phyloP scores from a whole-genome alignment of 2,113 vertebrate species.

The Aythya baeri region DNA sequence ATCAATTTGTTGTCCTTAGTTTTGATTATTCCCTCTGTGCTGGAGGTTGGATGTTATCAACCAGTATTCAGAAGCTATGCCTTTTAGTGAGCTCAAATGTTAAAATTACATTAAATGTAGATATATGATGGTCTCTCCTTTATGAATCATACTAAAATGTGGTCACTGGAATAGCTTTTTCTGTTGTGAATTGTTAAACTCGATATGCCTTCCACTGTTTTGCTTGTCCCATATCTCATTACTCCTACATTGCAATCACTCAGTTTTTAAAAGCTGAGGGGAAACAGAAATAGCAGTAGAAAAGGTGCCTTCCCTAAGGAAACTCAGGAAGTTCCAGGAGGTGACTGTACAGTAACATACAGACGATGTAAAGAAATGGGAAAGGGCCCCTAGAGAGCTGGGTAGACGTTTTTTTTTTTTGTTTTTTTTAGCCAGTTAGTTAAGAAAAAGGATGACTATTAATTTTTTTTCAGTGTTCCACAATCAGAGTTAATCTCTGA shows the following conservation, averaged over 20 bases:
- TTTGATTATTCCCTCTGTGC: background rate
- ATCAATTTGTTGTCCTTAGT: background rate
- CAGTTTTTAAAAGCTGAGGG: background rate
- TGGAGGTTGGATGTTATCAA: background rate
- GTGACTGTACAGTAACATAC: accelerated
- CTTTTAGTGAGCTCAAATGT: background rate
- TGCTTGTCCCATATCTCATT: background rate
- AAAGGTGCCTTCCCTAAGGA: background rate
- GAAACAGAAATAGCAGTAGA: background rate
- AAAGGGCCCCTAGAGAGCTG: background rate
- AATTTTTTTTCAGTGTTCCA: background rate
- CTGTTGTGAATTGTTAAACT: background rate
- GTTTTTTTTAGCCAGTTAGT: background rate
- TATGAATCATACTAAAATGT: no score
- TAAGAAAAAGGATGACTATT: background rate
- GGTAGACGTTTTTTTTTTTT: no score
- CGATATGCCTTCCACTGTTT: background rate
- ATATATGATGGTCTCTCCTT: background rate
- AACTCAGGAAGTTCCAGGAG: background rate
- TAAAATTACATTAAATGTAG: background rate
- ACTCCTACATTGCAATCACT: background rate
- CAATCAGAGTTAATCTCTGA: background rate
- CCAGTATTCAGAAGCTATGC: background rate
- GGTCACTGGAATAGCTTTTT: background rate
- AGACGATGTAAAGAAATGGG: background rate